Conservation (phyloP, 1,140 invertebrate genomes). For the Helicoverpa zea region DNA sequence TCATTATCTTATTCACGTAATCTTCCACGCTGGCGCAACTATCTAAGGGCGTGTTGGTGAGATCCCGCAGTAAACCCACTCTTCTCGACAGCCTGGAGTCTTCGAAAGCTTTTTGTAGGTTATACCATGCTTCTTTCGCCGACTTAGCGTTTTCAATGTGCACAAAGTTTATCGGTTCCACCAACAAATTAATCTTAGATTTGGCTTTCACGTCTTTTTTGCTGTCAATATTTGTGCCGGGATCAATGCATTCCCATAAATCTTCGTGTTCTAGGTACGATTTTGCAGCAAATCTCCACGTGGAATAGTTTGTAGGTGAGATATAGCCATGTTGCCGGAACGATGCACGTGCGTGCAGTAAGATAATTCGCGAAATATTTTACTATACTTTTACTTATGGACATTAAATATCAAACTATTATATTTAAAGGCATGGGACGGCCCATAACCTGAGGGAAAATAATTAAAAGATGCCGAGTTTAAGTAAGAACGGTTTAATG, state of each 20-base stretch:
- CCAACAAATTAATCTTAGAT: neutral
- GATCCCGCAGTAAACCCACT: neutral
- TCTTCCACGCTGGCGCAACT: neutral
- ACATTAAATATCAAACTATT: too few relatives aligned
- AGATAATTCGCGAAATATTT: too few relatives aligned
- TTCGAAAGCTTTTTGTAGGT: constrained; percentile 5
- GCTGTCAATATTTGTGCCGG: neutral
- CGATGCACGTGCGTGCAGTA: too few relatives aligned
- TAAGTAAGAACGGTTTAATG: too few relatives aligned
- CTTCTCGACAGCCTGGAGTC: neutral
- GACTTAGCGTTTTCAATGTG: neutral
- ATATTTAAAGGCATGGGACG: too few relatives aligned
- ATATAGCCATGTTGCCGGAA: too few relatives aligned
- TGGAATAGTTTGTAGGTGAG: too few relatives aligned
- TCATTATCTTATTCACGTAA: neutral
- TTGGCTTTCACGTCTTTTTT: neutral
- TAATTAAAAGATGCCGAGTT: too few relatives aligned
- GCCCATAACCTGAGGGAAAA: too few relatives aligned
- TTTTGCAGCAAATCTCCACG: too few relatives aligned
- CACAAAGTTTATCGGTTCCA: neutral
- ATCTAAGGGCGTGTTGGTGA: neutral
- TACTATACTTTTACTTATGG: too few relatives aligned
- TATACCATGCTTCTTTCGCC: neutral
- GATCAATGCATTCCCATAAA: neutral
- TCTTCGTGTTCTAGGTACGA: too few relatives aligned